A percentile compares a stretch with the other conserved stretches of the same genome.
phyloP scores from a whole-genome alignment of 2,113 vertebrate genomes.

The Eurystomus gularis region DNA sequence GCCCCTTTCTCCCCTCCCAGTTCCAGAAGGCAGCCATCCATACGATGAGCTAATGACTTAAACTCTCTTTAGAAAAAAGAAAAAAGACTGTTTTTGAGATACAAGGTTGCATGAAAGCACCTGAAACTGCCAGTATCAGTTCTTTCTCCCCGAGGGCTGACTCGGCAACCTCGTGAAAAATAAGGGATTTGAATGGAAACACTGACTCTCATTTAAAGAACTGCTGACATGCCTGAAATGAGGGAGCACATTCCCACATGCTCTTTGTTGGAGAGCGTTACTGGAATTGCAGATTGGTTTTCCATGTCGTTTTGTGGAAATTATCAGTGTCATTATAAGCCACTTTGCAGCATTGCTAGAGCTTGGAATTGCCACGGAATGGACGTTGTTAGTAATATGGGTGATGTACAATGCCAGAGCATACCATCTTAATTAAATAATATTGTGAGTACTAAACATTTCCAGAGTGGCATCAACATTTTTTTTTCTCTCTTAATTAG shows the following conservation, averaged over 20 bases:
- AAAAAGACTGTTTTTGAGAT: conserved; percentile 21
- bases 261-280: conserved; percentile 35
- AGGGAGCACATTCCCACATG: conserved; percentile 22
- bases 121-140: conserved; percentile 27
- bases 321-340: conserved; percentile 6
- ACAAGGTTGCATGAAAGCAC: conserved; percentile 4
- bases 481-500: not conserved
- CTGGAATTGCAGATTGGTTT: conserved; percentile 39
- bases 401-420: not conserved
- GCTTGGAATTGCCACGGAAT: not conserved
- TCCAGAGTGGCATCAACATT: not conserved
- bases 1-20: not conserved
- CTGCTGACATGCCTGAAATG: conserved; percentile 8
- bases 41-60: conserved; percentile 54
- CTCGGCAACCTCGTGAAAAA: conserved; percentile 32
- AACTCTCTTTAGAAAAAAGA: not conserved
- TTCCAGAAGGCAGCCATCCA: conserved; percentile 56
- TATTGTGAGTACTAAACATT: not conserved
- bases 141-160: conserved; percentile 19
- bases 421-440: not conserved
- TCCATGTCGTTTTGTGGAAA: conserved; percentile 28
- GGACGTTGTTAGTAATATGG: not conserved
- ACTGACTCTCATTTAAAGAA: not conserved
- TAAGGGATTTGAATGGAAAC: conserved; percentile 36
- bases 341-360: not conserved